A percentile compares a stretch with the other conserved stretches of the same genome.
These are phyloP conservation scores for Agrilus cyanescens DNA, from an alignment of 2,888 invertebrate genomes.

Conservation along the genomic window DNA sequence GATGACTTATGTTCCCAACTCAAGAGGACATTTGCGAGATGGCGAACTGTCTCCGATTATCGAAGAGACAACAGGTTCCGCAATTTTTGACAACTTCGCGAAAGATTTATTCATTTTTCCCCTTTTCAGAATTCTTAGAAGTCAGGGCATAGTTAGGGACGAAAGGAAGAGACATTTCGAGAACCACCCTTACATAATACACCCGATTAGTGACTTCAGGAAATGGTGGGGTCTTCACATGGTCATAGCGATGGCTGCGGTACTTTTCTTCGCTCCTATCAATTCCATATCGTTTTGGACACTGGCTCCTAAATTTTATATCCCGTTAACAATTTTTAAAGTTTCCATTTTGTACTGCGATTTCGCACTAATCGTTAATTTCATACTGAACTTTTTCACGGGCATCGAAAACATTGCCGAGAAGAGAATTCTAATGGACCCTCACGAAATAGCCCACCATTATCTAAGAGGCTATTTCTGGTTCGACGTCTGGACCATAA, in stretches of 20 bases:
- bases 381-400: slow-evolving; percentile 29
- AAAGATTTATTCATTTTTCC: too few relatives aligned
- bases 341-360: slow-evolving; percentile 23
- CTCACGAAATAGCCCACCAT: too few relatives aligned
- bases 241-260: slow-evolving; percentile 22
- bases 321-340: slow-evolving; percentile 11
- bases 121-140: slow-evolving; percentile 19
- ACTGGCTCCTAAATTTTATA: background rate
- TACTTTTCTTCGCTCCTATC: slow-evolving; percentile 27
- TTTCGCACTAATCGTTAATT: slow-evolving; percentile 25
- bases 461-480: too few relatives aligned
- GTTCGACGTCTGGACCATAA: too few relatives aligned
- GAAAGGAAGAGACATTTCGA: slow-evolving; percentile 31
- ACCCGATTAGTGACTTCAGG: slow-evolving; percentile 33
- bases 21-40: slow-evolving; percentile 7
- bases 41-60: slow-evolving; percentile 24
- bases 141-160: slow-evolving; percentile 27
- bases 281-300: slow-evolving; percentile 25
- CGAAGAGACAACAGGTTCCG: too few relatives aligned
- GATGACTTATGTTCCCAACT: slow-evolving; percentile 2
- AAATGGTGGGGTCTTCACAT: slow-evolving; percentile 30
- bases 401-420: slow-evolving; percentile 16
- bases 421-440: too few relatives aligned
- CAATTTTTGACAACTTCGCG: too few relatives aligned
- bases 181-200: slow-evolving; percentile 28